These are phyloP conservation scores for Spinibarbus caldwelli DNA, from an alignment of 2,797 vertebrate species.

Conservation along the genomic window DNA sequence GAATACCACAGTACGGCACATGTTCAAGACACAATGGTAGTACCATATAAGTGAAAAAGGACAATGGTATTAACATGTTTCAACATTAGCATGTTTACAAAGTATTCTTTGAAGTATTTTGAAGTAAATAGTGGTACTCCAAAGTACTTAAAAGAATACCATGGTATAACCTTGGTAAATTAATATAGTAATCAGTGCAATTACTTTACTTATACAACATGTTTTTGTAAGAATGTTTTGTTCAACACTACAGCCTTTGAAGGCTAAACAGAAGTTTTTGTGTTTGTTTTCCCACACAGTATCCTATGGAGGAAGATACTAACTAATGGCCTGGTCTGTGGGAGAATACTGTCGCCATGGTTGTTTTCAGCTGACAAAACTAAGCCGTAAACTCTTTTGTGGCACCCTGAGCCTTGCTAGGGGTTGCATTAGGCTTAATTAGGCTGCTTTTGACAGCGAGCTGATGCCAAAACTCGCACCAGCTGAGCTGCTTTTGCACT, in stretches of 20 bases:
- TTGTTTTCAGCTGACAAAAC: conserved; percentile 41
- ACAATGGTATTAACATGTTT: not conserved
- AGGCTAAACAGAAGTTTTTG: not conserved
- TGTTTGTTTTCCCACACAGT: conserved; percentile 11
- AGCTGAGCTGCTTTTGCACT: conserved; percentile 30
- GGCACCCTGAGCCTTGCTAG: conserved; percentile 32
- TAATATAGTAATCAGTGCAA: not conserved
- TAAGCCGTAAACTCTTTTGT: conserved; percentile 35
- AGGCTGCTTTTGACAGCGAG: conserved; percentile 30
- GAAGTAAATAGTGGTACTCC: not conserved
- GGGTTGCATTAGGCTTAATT: conserved; percentile 35
- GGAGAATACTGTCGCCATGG: not conserved
- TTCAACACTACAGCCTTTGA: not conserved
- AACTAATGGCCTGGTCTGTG: conserved; percentile 17
- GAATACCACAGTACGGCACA: not conserved
- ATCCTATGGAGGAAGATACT: not conserved
- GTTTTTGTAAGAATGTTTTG: not conserved
- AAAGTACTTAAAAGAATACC: not conserved
- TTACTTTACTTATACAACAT: not conserved
- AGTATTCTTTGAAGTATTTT: not conserved
- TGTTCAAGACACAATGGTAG: not conserved
- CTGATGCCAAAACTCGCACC: conserved; percentile 31
- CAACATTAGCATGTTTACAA: not conserved
- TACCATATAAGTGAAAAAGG: not conserved
- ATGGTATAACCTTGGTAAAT: not conserved